phyloP scores from a whole-genome alignment of 2,113 vertebrate genomes.

The Amphilophus citrinellus region DNA sequence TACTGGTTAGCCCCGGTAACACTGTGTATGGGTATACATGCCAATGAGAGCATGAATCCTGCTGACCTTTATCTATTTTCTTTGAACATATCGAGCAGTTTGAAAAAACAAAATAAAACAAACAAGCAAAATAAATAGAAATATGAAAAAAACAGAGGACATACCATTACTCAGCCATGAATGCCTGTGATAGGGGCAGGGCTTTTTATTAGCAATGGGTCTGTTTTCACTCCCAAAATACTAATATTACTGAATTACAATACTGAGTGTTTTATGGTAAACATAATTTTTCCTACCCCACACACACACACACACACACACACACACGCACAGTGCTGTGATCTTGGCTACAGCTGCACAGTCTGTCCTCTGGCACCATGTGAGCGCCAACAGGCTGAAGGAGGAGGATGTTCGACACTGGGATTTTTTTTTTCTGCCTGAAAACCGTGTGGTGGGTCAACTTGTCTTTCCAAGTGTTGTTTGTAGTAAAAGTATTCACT shows the following conservation, averaged over 20 bases:
- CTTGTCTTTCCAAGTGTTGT: not conserved
- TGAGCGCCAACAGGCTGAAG: not conserved
- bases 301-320: not conserved
- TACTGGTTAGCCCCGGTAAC: not conserved
- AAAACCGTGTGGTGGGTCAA: not conserved
- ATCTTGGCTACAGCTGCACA: not conserved
- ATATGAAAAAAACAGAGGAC: not conserved
- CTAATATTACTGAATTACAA: not conserved
- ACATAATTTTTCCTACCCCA: no score
- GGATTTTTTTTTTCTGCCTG: not conserved
- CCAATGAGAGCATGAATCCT: not conserved
- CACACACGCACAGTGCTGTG: not conserved
- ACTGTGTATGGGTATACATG: not conserved
- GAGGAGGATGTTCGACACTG: not conserved
- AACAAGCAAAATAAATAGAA: not conserved
- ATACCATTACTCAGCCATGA: not conserved
- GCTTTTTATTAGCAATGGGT: not conserved
- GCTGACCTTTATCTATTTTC: not conserved
- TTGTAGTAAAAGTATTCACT: no score
- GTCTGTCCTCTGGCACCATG: not conserved
- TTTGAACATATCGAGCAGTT: not conserved
- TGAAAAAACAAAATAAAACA: not conserved
- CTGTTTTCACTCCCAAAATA: constrained; percentile 2
- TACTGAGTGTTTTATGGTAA: not conserved
- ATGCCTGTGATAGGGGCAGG: not conserved